Percentiles rank a stretch among this genome's conserved stretches.
phyloP scores from a whole-genome alignment of 2,888 invertebrate species.

The Cephus spinipes region DNA sequence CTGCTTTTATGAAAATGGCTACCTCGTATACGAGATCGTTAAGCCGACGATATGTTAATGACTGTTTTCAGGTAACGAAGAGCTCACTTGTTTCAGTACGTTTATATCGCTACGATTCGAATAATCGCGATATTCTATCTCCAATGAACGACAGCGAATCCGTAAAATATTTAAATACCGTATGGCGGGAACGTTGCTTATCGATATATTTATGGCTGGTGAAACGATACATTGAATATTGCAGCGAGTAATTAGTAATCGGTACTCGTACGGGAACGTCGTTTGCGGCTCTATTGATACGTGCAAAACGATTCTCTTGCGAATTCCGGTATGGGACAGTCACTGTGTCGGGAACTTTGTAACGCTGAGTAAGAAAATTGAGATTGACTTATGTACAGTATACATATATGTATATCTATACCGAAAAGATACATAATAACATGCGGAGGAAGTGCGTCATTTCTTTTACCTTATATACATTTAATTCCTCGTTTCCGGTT shows the following conservation, averaged over 20 bases:
- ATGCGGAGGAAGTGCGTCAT: slow-evolving; percentile 44
- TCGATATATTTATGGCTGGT: neutral
- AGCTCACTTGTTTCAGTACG: neutral
- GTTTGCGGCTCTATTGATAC: neutral
- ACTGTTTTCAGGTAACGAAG: neutral
- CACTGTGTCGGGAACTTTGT: slow-evolving; percentile 6
- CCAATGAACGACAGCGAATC: neutral
- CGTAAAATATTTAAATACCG: neutral
- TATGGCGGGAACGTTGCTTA: neutral
- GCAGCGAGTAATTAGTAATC: neutral
- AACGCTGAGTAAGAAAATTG: neutral
- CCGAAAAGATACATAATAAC: slow-evolving; percentile 29
- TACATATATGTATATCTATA: neutral
- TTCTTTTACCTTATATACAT: slow-evolving; percentile 39
- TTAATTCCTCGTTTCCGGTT: slow-evolving; percentile 30
- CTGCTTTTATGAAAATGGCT: neutral
- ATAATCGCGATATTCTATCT: neutral
- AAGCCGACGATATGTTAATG: neutral
- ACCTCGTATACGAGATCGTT: neutral
- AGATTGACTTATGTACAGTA: no score
- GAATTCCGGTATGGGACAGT: neutral
- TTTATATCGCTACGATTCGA: neutral
- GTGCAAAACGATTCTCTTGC: neutral
- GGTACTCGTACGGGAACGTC: neutral
- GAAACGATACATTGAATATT: neutral